Base-by-base conservation (phyloP, 2,113 vertebrate species). In the Malaclemys terrapin region DNA sequence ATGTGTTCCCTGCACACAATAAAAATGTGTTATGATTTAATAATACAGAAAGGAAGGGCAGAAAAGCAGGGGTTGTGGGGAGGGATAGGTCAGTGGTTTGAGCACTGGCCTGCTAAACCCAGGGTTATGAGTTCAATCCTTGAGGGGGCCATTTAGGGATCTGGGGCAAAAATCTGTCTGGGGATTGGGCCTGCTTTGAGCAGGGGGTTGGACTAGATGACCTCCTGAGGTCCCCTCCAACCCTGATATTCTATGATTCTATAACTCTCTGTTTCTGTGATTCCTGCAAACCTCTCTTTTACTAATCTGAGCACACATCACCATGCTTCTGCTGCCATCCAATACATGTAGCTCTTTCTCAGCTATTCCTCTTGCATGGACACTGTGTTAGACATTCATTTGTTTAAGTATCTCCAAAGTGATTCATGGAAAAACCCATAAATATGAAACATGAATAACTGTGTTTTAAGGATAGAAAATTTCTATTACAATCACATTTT, bases 351-450 rank as follows among this genome's bases (percentile, higher is more conserved):
- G 47, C 38, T 38, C 47, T 54, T 53, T 76, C 14, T 54, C 38
- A 75, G n/a, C 69, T 75, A 75, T 57, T 53, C 29, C 24, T 76
- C 69, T 90, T 86, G 92, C 52, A 81, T 72, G 87, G 76, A 53
- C 3, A 16, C 45, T 59, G 12, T 69, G 16, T 82, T 82, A 91
- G 75, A 91, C 84, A 65, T 5, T 12, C 80, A 12, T 4, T 52
- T 62, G 38, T 31, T 97, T 86, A 92, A 86, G 75, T 4, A 76
- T 53, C 91, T n/a, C 38, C 86, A 92, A 89, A 96, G 27, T 47
- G 91, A 54, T 82, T 87, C 22, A 59, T 62, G 69, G 85, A 89
- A 92, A 92, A 75, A 47, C 29, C 29, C 52, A 94, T 52, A 54
- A 65, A 49, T 82, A 92, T 45, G 81, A 91, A 89, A 82, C 3